Base-by-base conservation (phyloP, 2,113 vertebrate species). In the Recurvirostra avosetta region DNA sequence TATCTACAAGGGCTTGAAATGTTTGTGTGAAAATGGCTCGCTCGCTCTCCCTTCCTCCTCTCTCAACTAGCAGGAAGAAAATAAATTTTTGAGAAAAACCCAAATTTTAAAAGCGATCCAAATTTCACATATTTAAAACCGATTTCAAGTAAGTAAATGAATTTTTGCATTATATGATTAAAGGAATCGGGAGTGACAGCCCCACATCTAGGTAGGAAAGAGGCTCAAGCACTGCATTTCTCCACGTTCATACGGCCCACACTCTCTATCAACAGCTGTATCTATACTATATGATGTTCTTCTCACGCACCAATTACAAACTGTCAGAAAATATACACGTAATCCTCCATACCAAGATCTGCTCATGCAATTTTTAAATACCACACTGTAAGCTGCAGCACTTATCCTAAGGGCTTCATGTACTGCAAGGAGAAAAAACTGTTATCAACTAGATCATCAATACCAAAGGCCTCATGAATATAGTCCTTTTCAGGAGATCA, bases 321-420 rank as follows among this genome's bases (percentile, higher is more conserved):
- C 93, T 92, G 84, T 79, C 89, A 96, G 55, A 92, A 95, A 91
- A 96, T 17, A 91, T 79, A 70, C 26, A 66, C 2, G 9, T 85
- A 85, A 89, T n/a, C 49, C 53, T 66, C 61, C 74, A 13, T 21
- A 87, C 26, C 26, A 45, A 86, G 77, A 53, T 27, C 38, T n/a
- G 41, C 56, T 84, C 75, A 77, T 66, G 38, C 62, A 91, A 86
- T 76, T 91, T 96, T 91, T 73, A 94, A 85, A 87, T 61, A 82
- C 58, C 21, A 36, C 23, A 25, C 5, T 11, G 63, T 70, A 84
- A 66, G 34, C 43, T 92, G 45, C 0, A 0, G 40, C 25, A 68
- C 58, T 72, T 92, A 63, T 43, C 66, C 70, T 79, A 73, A 76
- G 17, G 58, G 45, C 41, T 91, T 92, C 30, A 26, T 2, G 17